Evolutionary conservation across 1,140 invertebrate genomes (phyloP), one percentile per base, ranked within the genome.

Genomic region (Neodiprion lecontei): DNA sequence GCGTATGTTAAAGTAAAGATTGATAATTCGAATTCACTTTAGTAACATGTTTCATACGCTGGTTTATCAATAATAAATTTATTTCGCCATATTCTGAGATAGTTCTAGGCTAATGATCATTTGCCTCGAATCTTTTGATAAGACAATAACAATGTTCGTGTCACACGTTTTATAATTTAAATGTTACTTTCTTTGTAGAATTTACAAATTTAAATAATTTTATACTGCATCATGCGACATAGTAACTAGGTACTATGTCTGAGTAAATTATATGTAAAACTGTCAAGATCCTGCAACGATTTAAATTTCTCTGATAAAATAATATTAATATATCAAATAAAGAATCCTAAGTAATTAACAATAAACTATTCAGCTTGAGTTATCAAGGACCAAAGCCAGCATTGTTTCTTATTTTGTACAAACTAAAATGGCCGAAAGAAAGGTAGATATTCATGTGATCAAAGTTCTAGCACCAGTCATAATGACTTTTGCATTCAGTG

Each of bases 181-280:
- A 75, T 71, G 67, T 78, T 40, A 23, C 73, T 69, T 14, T 61
- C 65, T 80, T 74, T 81, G 73, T 80, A 80, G 71, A 80, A 79
- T 68, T 79, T 80, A 78, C 68, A 80, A 70, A 76, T 14, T 74
- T 80, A 80, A 80, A 74, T 80, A 80, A 74, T 80, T 77, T 78
- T 70, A 77, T 77, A 74, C 47, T 78, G 73, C 76, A 80, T 73
- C 78, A 72, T 69, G 61, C 21, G 40, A 69, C 40, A 69, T 69
- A 69, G 21, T 23, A 47, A 69, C 21, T 12, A 23, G 9, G 21
- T 69, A 23, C 17, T 69, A 69, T 23, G 23, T 69, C 17, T 69
- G 12, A 14, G 40, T 69, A 69, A 69, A 69, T 17, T 69, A 69
- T 69, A 47, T 69, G 17, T 12, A 69, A 23, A 11, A 11, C 3